These are phyloP conservation scores for Musca domestica DNA, from an alignment of 1,140 invertebrate species.

Conservation along the genomic window DNA sequence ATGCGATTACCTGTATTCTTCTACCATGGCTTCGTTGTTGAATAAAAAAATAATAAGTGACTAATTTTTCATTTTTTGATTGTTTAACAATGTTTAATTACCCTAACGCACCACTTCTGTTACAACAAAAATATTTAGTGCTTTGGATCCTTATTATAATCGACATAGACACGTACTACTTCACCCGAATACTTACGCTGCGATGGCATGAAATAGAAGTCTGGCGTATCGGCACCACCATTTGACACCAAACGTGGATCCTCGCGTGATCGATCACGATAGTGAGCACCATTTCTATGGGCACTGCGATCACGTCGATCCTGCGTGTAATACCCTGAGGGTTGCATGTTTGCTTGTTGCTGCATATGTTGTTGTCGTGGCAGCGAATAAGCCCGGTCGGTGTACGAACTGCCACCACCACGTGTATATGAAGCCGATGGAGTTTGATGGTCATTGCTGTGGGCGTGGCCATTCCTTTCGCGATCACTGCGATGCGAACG, in stretches of 20 bases:
- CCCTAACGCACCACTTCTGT: too few species aligned
- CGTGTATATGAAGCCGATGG: conserved; percentile 44
- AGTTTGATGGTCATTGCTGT: conserved; percentile 8
- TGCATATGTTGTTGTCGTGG: conserved; percentile 49
- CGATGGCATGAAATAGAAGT: conserved; percentile 94
- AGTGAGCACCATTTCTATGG: conserved; percentile 28
- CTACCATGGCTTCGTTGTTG: too few species aligned
- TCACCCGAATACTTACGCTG: conserved; percentile 90
- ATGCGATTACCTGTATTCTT: too few species aligned
- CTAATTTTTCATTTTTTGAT: too few species aligned
- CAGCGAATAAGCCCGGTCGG: conserved; percentile 48
- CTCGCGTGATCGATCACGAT: conserved; percentile 41
- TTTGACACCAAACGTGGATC: conserved; percentile 43
- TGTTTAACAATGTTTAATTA: too few species aligned
- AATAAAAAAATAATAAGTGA: too few species aligned
- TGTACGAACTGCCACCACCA: conserved; percentile 42
- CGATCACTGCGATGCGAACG: conserved; percentile 34
- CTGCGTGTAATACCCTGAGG: conserved; percentile 56
- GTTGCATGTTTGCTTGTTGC: conserved; percentile 51
- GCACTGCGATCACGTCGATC: conserved; percentile 42
- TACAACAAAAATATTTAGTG: conserved; percentile 36
- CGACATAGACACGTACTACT: conserved; percentile 86
- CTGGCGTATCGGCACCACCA: conserved; percentile 62
- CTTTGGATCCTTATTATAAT: conserved; percentile 67
- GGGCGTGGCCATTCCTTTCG: conserved; percentile 42